Base-by-base conservation (phyloP, 2,113 vertebrate species). In the Ceratotherium simum region DNA sequence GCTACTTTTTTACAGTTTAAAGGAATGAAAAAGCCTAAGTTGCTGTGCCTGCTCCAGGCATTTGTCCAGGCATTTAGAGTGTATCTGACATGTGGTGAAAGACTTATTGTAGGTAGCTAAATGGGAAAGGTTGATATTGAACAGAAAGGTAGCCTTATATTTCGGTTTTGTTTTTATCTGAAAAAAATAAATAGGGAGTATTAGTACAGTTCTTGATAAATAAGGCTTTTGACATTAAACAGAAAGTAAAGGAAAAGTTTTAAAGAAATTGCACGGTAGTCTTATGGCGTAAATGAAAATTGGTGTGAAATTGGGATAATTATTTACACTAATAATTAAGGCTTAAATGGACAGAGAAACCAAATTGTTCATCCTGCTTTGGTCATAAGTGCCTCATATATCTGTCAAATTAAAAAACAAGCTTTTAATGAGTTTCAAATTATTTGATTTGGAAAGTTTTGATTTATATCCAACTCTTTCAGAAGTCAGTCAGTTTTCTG, bases 1-100 rank as follows among this genome's bases (percentile, higher is more conserved):
- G 33, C 60, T 95, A 20, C 54, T 96, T 95, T 96, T 95, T 96
- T 85, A 81, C 23, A 36, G 18, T 90, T 97, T 95, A 8, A 46
- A 3, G 73, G 78, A 91, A n/a, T 83, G 31, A 84, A 89, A 91
- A 91, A 14, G 23, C 36, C 56, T 79, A 36, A 79, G 62, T 95
- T 95, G 16, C 56, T 54, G 9, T 96, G 64, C 42, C 3, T 90
- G 36, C 29, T 92, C 2, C n/a, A 90, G 69, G 51, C 36, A 72
- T 87, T 60, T 89, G 62, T 91, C 39, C 51, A 90, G 82, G 46
- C 92, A 92, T 75, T 90, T 95, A 90, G 80, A 92, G 56, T 51
- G 20, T 81, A 5, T 76, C 16, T 90, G 84, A 95, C 54, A 69
- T 90, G 46, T 73, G 14, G 29, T 94, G 46, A 93, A 88, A 85